Evolutionary conservation across 2,888 invertebrate genomes (phyloP).

Genomic region (Caenorhabditis panamensis): DNA sequence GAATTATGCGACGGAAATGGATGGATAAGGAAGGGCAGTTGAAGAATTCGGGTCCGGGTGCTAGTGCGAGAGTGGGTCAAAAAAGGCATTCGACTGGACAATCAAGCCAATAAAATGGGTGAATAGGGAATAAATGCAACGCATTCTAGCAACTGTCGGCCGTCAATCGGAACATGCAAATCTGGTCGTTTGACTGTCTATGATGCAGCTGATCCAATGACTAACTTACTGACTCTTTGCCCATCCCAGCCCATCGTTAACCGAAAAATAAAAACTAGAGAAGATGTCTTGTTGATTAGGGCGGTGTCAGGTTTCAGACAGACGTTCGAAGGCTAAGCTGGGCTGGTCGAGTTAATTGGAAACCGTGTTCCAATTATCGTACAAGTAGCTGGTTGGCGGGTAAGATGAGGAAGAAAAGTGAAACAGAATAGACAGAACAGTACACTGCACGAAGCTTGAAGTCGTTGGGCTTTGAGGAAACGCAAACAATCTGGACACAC

Average conservation of each 20-base stretch:
- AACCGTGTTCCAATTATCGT: slow-evolving; percentile 57
- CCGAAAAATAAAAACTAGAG: neutral
- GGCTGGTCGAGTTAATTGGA: slow-evolving; percentile 53
- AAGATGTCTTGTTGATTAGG: slow-evolving; percentile 38
- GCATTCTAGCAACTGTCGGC: slow-evolving; percentile 56
- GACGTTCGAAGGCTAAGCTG: slow-evolving; percentile 32
- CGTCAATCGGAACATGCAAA: slow-evolving; percentile 55
- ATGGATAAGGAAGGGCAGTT: slow-evolving; percentile 6
- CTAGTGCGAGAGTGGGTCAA: slow-evolving; percentile 50
- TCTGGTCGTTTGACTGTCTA: slow-evolving; percentile 48
- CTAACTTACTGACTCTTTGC: slow-evolving; percentile 1
- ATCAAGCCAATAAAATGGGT: slow-evolving; percentile 57
- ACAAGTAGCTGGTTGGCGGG: slow-evolving; percentile 34
- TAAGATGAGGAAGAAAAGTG: slow-evolving; percentile 12
- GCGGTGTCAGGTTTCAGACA: slow-evolving; percentile 50
- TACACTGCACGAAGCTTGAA: slow-evolving; percentile 39
- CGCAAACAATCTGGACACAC: slow-evolving; percentile 55
- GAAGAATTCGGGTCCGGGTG: slow-evolving; percentile 11
- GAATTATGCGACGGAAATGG: slow-evolving; percentile 4
- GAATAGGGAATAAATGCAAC: slow-evolving; percentile 52
- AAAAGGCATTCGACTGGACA: slow-evolving; percentile 54
- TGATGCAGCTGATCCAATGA: slow-evolving; percentile 31
- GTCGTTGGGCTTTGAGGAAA: slow-evolving; percentile 45
- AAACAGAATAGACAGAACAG: slow-evolving; percentile 44
- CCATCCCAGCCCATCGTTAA: slow-evolving; percentile 7